Base-by-base conservation (phyloP, 2,888 invertebrate genomes). In the Drosophila acutilabella region DNA sequence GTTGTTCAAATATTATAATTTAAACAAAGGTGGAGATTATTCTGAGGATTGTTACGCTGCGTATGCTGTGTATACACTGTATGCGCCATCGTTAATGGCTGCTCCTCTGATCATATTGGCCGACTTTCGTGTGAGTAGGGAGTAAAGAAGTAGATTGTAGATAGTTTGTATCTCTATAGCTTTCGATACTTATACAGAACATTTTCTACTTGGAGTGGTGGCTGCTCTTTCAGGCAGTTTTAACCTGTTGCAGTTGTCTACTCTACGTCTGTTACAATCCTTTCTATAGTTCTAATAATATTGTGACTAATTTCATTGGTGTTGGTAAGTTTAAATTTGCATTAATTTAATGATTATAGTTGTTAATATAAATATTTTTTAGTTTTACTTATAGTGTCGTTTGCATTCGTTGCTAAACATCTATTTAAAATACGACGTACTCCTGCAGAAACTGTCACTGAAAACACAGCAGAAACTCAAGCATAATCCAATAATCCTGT, bases 181-280 rank as follows among this genome's bases (percentile, higher is more conserved):
- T 26, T 18, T 0, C 6, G 0, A 11, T 44, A 26, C 18, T 11
- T 53, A 3, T 16, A 1, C 14, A 74, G 74, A 65, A 61, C 40
- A 59, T 38, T 5, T 44, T 36, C 47, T 65, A 65, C 16, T 38
- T 74, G 64, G 56, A 70, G 45, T 74, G 64, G 74, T 74, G 70
- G 74, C 61, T 74, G 8, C n/a, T 65, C 2, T 18, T 57, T 7
- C 64, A 74, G 2, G 45, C 40, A 4, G 18, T 26, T 4, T 11
- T 65, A 7, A 47, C 57, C 10, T 47, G 13, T 20, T 57, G 53
- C 36, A 44, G 61, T n/a, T 70, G 48, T 4, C 38, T 61, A 0
- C 16, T 18, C 1, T 64, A 44, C n/a, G n/a, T 33, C 11, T 74
- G 74, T 16, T 74, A 74, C 33, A 38, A 6, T 41, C 30, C 36